Evolutionary conservation across 2,797 vertebrate species (phyloP).

Genomic region (Gallinago solitaria): DNA sequence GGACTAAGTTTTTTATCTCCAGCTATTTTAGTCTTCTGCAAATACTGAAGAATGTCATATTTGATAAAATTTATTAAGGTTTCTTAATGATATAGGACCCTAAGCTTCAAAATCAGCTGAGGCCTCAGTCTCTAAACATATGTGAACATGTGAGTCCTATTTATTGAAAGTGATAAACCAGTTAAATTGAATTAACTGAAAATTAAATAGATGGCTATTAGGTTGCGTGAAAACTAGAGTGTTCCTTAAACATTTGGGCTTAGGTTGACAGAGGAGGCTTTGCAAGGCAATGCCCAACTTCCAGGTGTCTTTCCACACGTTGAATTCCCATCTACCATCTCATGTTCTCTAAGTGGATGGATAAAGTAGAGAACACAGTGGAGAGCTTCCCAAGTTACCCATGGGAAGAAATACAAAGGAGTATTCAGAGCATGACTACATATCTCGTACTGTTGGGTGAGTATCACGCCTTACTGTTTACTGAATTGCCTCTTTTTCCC

Average conservation of each 20-base stretch:
- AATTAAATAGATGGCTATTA: neutral
- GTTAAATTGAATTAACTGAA: neutral
- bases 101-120: neutral
- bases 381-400: neutral
- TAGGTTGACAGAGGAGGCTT: neutral
- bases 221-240: neutral
- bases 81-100: neutral
- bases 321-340: neutral
- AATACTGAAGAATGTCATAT: neutral
- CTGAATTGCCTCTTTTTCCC: neutral
- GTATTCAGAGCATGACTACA: neutral
- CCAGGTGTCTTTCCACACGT: neutral
- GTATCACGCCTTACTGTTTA: neutral
- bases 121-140: neutral
- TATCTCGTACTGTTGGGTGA: neutral
- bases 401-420: neutral
- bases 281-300: neutral
- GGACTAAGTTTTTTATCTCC: neutral
- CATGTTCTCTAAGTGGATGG: neutral
- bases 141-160: neutral
- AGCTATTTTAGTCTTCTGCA: conserved; percentile 29
- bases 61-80: neutral
- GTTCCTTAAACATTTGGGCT: neutral
- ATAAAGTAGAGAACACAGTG: neutral
- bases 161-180: neutral